Conservation (phyloP, 2,888 invertebrate genomes). For the Philereme transversata region DNA sequence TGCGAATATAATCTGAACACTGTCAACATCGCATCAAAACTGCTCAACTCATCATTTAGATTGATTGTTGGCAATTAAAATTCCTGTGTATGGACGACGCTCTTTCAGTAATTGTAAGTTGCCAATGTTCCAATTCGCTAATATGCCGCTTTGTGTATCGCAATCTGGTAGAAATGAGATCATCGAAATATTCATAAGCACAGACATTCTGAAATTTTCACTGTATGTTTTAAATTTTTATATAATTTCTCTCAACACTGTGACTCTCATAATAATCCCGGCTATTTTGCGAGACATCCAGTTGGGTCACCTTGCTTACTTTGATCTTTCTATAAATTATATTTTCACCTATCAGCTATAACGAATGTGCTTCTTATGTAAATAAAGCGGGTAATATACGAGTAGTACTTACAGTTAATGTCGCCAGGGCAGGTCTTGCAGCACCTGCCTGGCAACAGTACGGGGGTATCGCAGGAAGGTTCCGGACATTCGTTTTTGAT, state of each 20-base stretch:
- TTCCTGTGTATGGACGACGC: slow-evolving; percentile 55
- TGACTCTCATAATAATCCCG: slow-evolving; percentile 15
- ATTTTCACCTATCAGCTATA: slow-evolving; percentile 22
- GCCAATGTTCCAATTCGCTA: slow-evolving; percentile 33
- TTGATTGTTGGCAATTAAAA: slow-evolving; percentile 43
- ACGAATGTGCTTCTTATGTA: slow-evolving; percentile 21
- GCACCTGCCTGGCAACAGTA: slow-evolving; percentile 92
- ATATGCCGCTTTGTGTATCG: slow-evolving; percentile 10
- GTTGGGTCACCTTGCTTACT: slow-evolving; percentile 26
- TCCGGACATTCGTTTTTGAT: slow-evolving; percentile 96
- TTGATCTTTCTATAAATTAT: slow-evolving; percentile 30
- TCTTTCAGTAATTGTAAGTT: slow-evolving; percentile 47
- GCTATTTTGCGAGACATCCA: slow-evolving; percentile 18
- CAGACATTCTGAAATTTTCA: no score
- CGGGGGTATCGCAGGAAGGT: slow-evolving; percentile 93
- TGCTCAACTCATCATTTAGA: slow-evolving; percentile 47
- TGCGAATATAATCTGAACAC: slow-evolving; percentile 39
- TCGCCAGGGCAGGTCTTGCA: slow-evolving; percentile 96
- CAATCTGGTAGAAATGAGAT: slow-evolving; percentile 5
- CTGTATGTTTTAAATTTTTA: background rate
- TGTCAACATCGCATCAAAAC: slow-evolving; percentile 47
- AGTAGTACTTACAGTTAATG: slow-evolving; percentile 85
- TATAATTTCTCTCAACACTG: slow-evolving; percentile 16
- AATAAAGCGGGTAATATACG: slow-evolving; percentile 22
- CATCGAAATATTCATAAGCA: background rate